Evolutionary conservation across 2,888 invertebrate species (phyloP).

Genomic region (Drosophila kanekoi): DNA sequence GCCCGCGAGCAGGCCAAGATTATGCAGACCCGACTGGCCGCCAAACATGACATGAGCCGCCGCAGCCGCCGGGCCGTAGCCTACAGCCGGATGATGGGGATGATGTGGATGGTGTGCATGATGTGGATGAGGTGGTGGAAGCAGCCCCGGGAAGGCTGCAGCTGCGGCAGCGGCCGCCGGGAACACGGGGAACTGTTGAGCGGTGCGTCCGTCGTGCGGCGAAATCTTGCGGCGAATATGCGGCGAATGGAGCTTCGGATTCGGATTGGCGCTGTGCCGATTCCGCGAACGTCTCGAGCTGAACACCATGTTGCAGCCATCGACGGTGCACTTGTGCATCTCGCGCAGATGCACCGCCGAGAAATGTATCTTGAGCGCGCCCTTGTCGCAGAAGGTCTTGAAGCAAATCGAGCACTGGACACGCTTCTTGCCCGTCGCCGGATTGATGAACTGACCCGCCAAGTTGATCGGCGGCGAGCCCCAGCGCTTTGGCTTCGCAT

Average conservation of each 20-base stretch:
- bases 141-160: constrained; percentile 87
- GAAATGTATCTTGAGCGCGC: constrained; percentile 99
- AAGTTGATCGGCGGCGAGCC: constrained; percentile 93
- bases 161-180: constrained; percentile 86
- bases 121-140: constrained; percentile 61
- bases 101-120: constrained; percentile 42
- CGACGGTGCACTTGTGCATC: constrained; percentile 99
- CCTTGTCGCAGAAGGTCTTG: constrained; percentile 99
- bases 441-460: constrained; percentile 96
- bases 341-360: constrained; percentile 99
- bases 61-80: constrained; percentile 60
- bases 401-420: constrained; percentile 99
- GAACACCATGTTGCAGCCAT: constrained; percentile 99
- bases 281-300: constrained; percentile 98
- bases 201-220: constrained; percentile 95
- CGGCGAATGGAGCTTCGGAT: constrained; percentile 98
- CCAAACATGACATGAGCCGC: constrained; percentile 71
- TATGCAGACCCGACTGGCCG: constrained; percentile 55
- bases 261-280: constrained; percentile 98
- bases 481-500: constrained; percentile 87
- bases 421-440: constrained; percentile 97
- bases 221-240: constrained; percentile 97
- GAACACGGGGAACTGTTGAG: constrained; percentile 89
- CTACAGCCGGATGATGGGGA: constrained; percentile 39
- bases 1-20: constrained; percentile 54